phyloP scores from a whole-genome alignment of 2,888 invertebrate genomes.

The Dendrolimus pini region DNA sequence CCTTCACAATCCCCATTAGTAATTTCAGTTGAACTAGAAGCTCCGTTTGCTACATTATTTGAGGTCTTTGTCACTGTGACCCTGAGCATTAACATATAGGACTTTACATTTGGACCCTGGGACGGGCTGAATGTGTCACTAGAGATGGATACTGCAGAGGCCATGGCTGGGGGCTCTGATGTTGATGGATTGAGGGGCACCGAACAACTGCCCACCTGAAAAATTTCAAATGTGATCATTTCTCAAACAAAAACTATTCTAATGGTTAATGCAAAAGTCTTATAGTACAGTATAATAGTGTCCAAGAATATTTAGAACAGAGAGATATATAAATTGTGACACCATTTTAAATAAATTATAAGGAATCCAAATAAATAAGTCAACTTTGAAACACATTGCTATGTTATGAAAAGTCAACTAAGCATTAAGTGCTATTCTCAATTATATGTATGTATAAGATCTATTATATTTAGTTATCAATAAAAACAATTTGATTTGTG shows the following conservation, averaged over 20 bases:
- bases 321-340: too few species aligned
- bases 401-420: too few species aligned
- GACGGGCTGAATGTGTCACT: slow-evolving; percentile 89
- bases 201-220: slow-evolving; percentile 81
- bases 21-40: slow-evolving; percentile 59
- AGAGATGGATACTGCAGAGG: slow-evolving; percentile 89
- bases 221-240: background rate
- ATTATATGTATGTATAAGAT: too few species aligned
- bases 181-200: slow-evolving; percentile 84
- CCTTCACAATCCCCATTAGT: slow-evolving; percentile 71
- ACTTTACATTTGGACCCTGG: slow-evolving; percentile 88
- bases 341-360: too few species aligned
- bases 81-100: slow-evolving; percentile 86
- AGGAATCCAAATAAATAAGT: too few species aligned
- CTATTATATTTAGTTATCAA: too few species aligned
- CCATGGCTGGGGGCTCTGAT: slow-evolving; percentile 79
- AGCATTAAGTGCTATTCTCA: too few species aligned
- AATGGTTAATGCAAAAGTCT: background rate
- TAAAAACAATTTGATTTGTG: too few species aligned
- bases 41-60: slow-evolving; percentile 32
- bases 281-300: too few species aligned
- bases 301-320: background rate
- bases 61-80: slow-evolving; percentile 73
- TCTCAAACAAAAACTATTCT: background rate
- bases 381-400: too few species aligned